phyloP scores from a whole-genome alignment of 2,797 vertebrate species.

The Falco cherrug region DNA sequence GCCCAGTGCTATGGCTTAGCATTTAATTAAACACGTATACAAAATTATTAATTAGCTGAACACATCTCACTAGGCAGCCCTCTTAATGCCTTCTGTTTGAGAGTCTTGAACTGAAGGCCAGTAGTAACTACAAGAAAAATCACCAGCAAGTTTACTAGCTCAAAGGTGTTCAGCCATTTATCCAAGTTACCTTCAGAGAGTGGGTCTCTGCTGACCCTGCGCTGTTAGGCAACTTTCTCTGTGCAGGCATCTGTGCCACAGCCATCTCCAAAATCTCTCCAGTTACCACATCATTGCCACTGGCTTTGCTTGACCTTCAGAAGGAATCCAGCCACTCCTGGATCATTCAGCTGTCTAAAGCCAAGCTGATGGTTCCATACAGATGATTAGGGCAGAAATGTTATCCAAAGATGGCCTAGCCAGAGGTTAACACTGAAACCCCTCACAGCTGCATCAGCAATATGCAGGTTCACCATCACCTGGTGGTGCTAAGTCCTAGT shows the following conservation, averaged over 20 bases:
- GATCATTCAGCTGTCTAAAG: background rate
- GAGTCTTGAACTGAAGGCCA: background rate
- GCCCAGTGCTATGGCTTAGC: background rate
- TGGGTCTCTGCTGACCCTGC: background rate
- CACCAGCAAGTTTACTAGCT: background rate
- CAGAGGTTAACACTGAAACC: background rate
- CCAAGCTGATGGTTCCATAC: background rate
- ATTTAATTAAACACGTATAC: background rate
- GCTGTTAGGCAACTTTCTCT: background rate
- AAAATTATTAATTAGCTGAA: background rate
- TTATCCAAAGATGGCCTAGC: no score
- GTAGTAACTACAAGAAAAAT: background rate
- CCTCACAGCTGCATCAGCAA: background rate
- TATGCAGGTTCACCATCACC: background rate
- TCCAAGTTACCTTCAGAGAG: background rate
- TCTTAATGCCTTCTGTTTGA: background rate
- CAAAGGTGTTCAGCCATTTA: background rate
- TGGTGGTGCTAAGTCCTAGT: background rate
- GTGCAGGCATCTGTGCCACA: background rate
- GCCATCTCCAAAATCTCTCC: background rate
- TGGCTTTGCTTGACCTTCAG: background rate
- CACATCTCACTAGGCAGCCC: background rate
- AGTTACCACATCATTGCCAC: background rate
- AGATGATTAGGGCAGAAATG: background rate
- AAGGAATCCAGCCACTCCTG: background rate